Evolutionary conservation across 2,888 invertebrate species (phyloP).

Genomic region (Sinelater perroti): DNA sequence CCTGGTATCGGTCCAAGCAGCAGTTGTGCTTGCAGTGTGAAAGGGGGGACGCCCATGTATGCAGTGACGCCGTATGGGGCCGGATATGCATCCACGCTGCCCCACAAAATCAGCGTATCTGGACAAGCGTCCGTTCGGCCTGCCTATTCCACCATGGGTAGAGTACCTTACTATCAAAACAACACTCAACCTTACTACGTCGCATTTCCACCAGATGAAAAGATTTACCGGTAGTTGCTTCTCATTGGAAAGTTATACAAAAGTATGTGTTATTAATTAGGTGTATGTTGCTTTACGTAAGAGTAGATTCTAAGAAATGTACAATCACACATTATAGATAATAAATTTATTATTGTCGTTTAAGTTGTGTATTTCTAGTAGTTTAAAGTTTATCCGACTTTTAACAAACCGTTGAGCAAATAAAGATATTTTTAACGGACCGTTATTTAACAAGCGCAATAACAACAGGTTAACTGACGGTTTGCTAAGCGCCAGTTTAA

Average conservation of each 20-base stretch:
- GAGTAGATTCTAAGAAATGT: constrained; percentile 18
- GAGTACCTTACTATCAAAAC: constrained; percentile 66
- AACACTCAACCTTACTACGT: constrained; percentile 68
- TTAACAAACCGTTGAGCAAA: no score
- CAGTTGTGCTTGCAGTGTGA: constrained; percentile 64
- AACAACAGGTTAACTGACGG: no score
- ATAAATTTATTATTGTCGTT: constrained; percentile 10
- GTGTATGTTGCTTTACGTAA: constrained; percentile 26
- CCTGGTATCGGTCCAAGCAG: constrained; percentile 62
- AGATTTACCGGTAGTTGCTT: constrained; percentile 68
- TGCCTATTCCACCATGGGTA: constrained; percentile 70
- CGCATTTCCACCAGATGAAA: constrained; percentile 70
- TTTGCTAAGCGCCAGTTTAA: no score
- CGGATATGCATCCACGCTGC: constrained; percentile 70
- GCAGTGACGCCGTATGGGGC: constrained; percentile 65
- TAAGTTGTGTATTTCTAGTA: not conserved
- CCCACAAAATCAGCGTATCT: constrained; percentile 69
- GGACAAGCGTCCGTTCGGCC: constrained; percentile 63
- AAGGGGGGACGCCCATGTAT: constrained; percentile 63
- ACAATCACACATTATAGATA: constrained; percentile 20
- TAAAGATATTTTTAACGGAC: no score
- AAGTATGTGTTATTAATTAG: constrained; percentile 17
- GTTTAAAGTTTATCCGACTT: no score
- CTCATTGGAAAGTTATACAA: constrained; percentile 11
- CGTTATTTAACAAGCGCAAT: not conserved